Evolutionary conservation across 2,797 vertebrate species (phyloP), one percentile per base, ranked within the genome.

Genomic region (Gymnopithys bicolor): DNA sequence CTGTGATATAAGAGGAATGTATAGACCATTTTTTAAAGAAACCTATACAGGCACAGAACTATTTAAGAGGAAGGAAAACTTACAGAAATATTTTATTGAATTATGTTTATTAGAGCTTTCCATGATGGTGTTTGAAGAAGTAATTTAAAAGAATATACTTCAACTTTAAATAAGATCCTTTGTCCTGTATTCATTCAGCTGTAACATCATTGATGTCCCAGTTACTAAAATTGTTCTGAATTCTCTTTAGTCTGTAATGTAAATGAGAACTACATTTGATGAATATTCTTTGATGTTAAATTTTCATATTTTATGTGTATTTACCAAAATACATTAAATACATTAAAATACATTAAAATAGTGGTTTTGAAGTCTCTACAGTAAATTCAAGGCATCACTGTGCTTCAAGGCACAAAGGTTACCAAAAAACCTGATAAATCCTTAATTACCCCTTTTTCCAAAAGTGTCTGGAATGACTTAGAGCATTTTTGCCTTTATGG

Each of bases 201-300:
- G 52, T 14, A 89, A 39, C 51, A 87, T 43, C 56, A 82, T 0
- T 76, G 48, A 93, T 87, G 90, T 90, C 68, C 77, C 86, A 95
- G 45, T 89, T 95, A 79, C 59, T 89, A 60, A 93, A 92, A 92
- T 89, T 84, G 94, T 52, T 84, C 90, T 80, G 76, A 95, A 92
- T 87, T 82, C 70, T 93, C 86, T 84, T 90, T 80, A 84, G 27
- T 79, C 68, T 91, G 45, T 46, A 78, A 94, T 85, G 86, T 51
- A 95, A 96, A 97, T 77, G 41, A 94, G 81, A 83, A 89, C 49
- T 87, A 39, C 32, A 92, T 79, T 86, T 88, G 59, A 95, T 86
- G 77, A 27, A 49, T 22, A 88, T 45, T 79, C 74, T 95, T 95
- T 95, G 86, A 96, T 85, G 84, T 9, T 74, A 58, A 77, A 89